Evolutionary conservation across 1,140 invertebrate genomes (phyloP), one percentile per base, ranked within the genome.

Genomic region (Drosophila nannoptera): DNA sequence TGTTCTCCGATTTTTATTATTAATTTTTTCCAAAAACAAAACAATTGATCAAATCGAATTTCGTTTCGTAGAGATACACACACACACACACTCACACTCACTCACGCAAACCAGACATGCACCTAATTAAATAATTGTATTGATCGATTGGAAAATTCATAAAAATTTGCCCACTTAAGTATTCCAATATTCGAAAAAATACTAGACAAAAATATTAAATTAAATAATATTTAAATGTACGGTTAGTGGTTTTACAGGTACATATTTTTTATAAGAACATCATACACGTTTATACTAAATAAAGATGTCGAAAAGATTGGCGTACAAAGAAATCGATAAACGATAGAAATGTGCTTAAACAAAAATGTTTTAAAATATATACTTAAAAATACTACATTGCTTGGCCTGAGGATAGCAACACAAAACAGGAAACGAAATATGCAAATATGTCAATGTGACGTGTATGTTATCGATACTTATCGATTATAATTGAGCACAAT

Each of bases 11-110:
- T 56, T 56, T 14, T 12, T 14, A 14, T 55, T 55, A 42, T 11
- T 33, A 35, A 52, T 35, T 42, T 31, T 35, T 42, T 22, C 11
- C 2, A 7, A 38, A 45, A 32, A 56, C 12, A 56, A 56, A 64
- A 66, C 31, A 35, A 45, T 12, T 45, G 16, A 29, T 43, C 33
- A n/a, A 54, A 58, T 58, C 35, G 35, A 64, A 69, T 69, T 42
- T n/a, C n/a, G 9, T 42, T 56, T 40, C 4, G 31, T 29, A 45
- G n/a, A n/a, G n/a, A n/a, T 33, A 49, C 52, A 42, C 45, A 43
- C 43, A 50, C 50, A 50, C 46, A 36, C 12, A 35, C 9, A 38
- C 40, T 40, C 49, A 53, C 58, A 61, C 40, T 46, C 48, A 59
- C 31, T 7, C 35, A 33, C 11, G 4, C 31, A 9, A 14, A 31